Base-by-base conservation (phyloP, 2,797 vertebrate species). In the Trichosurus vulpecula region DNA sequence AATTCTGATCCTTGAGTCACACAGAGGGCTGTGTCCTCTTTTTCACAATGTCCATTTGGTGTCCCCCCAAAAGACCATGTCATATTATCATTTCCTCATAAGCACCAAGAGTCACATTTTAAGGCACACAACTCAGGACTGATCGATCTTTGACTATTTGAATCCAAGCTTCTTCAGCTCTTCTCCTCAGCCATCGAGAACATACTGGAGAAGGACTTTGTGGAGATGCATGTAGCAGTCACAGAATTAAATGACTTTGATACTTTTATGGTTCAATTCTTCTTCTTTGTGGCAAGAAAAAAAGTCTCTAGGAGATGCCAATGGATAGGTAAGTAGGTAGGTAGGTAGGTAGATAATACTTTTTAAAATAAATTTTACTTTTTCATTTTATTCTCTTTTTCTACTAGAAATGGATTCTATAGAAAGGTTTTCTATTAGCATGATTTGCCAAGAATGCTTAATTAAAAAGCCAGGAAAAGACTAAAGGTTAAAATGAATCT, bases 341-440 rank as follows among this genome's bases (percentile, higher is more conserved):
- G 35, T 13, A 66, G 31, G n/a, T 3, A 66, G 61, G 16, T 13
- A 61, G 41, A 81, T 74, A 74, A n/a, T 74, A 10, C 19, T 25
- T 47, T 19, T 97, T 97, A 97, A 97, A 97, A 96, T 92, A 93
- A 96, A 98, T 97, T 95, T 94, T 90, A 93, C 92, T 95, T 97
- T 97, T 97, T 92, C 35, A 95, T 95, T 93, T 98, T 93, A 97
- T 92, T 94, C 58, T 95, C 98, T 97, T 96, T 97, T 52, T 95
- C 97, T 98, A 94, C 57, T 97, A 95, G 96, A 98, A 98, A 97
- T 96, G 94, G 97, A 98, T 95, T 96, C 97, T 96, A 94, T 97
- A 98, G 95, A 97, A 92, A 94, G 54, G 57, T 90, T 91, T 41
- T 47, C 14, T n/a, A 96, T 90, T 95, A 92, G 93, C 22, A 57